phyloP scores from a whole-genome alignment of 2,113 vertebrate genomes.

The Leptobrachium leishanense region DNA sequence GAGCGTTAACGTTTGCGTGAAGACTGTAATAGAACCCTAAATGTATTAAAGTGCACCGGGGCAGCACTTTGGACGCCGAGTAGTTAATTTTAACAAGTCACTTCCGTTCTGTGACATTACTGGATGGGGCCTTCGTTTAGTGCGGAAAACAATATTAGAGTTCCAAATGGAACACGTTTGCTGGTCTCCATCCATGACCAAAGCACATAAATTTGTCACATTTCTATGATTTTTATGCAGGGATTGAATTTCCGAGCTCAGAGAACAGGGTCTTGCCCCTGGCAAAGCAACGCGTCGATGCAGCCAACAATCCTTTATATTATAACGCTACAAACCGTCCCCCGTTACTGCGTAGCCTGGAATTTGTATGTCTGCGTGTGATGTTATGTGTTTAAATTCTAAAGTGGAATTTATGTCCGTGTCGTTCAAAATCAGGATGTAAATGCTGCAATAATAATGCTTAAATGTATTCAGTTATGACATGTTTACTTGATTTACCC shows the following conservation, averaged over 20 bases:
- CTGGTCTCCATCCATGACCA: conserved; percentile 14
- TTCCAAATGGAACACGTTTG: background rate
- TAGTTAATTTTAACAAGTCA: background rate
- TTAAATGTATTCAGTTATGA: too few species aligned
- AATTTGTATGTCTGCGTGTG: background rate
- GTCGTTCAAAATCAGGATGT: too few species aligned
- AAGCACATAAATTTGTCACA: conserved; percentile 24
- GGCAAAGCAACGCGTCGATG: background rate
- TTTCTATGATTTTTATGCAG: background rate
- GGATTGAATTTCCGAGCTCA: conserved; percentile 4
- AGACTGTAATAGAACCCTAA: too few species aligned
- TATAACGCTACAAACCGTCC: background rate
- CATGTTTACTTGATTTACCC: too few species aligned
- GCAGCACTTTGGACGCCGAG: background rate
- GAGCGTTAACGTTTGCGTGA: too few species aligned
- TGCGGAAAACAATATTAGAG: background rate
- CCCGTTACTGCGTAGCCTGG: background rate
- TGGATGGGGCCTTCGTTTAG: background rate
- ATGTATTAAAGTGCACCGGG: background rate
- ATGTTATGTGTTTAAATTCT: background rate
- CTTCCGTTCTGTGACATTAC: background rate
- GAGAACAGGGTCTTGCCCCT: background rate
- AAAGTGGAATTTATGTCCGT: too few species aligned
- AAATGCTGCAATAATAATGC: too few species aligned
- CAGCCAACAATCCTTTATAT: background rate